Base-by-base conservation (phyloP, 2,113 vertebrate genomes). In the Leptosomus discolor region DNA sequence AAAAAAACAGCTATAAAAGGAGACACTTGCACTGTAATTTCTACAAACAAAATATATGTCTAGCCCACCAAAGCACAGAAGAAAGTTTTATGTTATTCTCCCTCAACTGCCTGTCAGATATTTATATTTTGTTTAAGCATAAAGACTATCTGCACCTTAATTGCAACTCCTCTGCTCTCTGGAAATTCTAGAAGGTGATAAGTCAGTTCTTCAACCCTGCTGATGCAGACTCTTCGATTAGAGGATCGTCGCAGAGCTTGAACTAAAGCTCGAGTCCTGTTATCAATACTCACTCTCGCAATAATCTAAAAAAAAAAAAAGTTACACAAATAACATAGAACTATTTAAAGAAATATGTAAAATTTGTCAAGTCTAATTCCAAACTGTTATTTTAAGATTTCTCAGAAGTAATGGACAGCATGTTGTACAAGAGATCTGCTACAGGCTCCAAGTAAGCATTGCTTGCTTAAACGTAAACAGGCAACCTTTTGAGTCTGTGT, bases 131-230 rank as follows among this genome's bases (percentile, higher is more conserved):
- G 18, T 37, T 32, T 50, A 81, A 74, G 51, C 20, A 81, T 34
- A 57, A 85, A 61, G 57, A 64, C 11, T 57, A 34, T 89, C 23
- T 57, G 63, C 96, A 99, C 99, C 99, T 99, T 99, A 82, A 99
- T 98, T 69, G 99, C 99, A 90, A 99, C 98, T 70, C 98, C 98
- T 97, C 98, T 98, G 68, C 99, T 99, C 87, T 99, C 99, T 75
- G 99, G 99, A 98, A 99, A 99, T 97, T 99, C 99, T 93, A 99
- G 97, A 77, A 99, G 99, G 96, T 99, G 99, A 88, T 99, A 99
- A 91, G 98, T 99, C 92, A 99, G 97, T 96, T 99, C 99, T 98
- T 99, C 99, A 93, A 99, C 98, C 51, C 99, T 98, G 97, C 97
- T 99, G 97, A 99, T 98, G 97, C 99, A 99, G 78, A 99, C 96